Evolutionary conservation across 2,888 invertebrate species (phyloP), one percentile per base, ranked within the genome.

Genomic region (Ichneumoninae sp.): DNA sequence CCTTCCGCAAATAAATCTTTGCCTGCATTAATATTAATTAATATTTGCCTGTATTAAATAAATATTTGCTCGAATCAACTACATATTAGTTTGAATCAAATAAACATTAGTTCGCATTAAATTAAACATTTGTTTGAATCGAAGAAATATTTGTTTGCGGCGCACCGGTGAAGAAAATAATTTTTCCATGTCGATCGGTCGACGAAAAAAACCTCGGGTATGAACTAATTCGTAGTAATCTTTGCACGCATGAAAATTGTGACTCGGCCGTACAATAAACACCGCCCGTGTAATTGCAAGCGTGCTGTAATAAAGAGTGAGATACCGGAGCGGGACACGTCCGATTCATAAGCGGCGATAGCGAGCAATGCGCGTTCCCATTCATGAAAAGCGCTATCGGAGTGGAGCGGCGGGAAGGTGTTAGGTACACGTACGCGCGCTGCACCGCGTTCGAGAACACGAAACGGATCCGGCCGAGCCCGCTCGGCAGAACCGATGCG

Each of bases 301-400:
- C 36, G 52, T 36, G 71, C 71, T 71, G 54, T 22, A 8, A 36
- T 71, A 33, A 57, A 36, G 71, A 44, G 57, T 44, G 50, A 70
- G 26, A 19, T 40, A 65, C 33, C 33, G 36, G 63, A 19, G 74
- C 19, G 65, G 50, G 63, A 10, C 33, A 30, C 30, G 50, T 50
- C 50, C 66, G 76, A 76, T 76, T 76, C 76, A 76, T 66, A 36
- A 76, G 40, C 22, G 40, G 66, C 66, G 76, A 76, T 76, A 71
- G 68, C 71, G 57, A 71, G 66, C 52, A 70, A 60, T 36, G 75
- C 83, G 33, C 71, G 81, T 80, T 83, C 77, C 77, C 83, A 83
- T 83, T 83, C 83, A 83, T 83, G 81, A 83, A 83, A 81, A 83
- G 54, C 71, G 60, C 76, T 40, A 52, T 68, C 60, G 83, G 19